Evolutionary conservation across 1,140 invertebrate genomes (phyloP).

Genomic region (Pseudomyrmex dendroicus): DNA sequence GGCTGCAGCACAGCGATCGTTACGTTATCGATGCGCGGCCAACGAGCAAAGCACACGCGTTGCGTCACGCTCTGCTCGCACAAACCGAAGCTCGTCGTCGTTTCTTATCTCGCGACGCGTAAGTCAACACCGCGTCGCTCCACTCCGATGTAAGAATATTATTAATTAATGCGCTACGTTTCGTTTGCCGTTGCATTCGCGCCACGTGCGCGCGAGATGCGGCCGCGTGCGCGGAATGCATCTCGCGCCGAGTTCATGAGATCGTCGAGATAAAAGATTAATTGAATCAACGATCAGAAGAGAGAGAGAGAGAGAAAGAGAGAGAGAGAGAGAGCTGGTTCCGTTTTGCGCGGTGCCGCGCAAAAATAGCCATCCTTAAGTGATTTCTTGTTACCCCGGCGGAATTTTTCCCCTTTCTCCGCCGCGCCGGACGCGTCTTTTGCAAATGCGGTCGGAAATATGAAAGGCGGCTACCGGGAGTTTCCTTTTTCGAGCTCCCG

Average conservation of each 20-base stretch:
- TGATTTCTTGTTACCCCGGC: constrained; percentile 43
- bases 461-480: constrained; percentile 15
- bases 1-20: constrained; percentile 43
- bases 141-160: constrained; percentile 11
- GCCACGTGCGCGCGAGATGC: constrained; percentile 17
- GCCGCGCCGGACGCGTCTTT: not conserved
- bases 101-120: not conserved
- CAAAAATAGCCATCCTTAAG: constrained; percentile 47
- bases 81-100: not conserved
- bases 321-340: not conserved
- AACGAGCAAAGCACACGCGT: constrained; percentile 11
- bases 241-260: not conserved
- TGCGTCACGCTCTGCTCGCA: not conserved
- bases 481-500: constrained; percentile 27
- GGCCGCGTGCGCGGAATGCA: constrained; percentile 12
- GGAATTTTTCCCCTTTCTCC: too few relatives aligned
- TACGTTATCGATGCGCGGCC: constrained; percentile 41
- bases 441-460: constrained; percentile 7
- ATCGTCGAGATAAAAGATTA: constrained; percentile 37
- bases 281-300: constrained; percentile 21
- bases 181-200: constrained; percentile 30
- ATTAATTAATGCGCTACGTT: constrained; percentile 47
- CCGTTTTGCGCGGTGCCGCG: not conserved
- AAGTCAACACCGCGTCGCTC: constrained; percentile 12
- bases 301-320: not conserved